Evolutionary conservation across 2,113 vertebrate genomes (phyloP), one percentile per base, ranked within the genome.

Genomic region (Cyrtonyx montezumae): DNA sequence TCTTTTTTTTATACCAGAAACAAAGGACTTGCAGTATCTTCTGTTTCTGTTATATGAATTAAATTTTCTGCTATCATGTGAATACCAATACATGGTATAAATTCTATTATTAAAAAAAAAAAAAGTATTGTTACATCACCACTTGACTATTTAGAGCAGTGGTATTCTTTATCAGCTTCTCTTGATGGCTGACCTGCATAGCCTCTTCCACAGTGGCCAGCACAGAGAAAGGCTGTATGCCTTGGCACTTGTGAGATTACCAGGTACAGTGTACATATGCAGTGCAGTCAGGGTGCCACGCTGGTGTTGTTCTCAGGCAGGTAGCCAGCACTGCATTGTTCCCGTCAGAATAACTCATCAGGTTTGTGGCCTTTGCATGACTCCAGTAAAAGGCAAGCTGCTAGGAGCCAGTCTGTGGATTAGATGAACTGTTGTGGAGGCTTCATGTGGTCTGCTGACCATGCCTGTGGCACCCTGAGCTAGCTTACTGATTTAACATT

Each of bases 241-340:
- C 63, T 74, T 94, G 71, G 90, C 84, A 42, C 55, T 55, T 40
- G 49, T 40, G 15, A 42, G 71, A 37, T 59, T 40, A 74, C 62
- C 82, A 70, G 85, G 30, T 61, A 30, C 0, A n/a, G 8, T 26
- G 43, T n/a, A 66, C 46, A 37, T 74, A 62, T 74, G 85, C 36
- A 61, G 19, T 85, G 45, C 68, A 43, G 68, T 69, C 75, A 43
- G 5, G 55, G 71, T 94, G 88, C 82, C 91, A 67, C 90, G 91
- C 85, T 74, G 59, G 30, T 90, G 93, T 83, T 95, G 85, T 74
- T 76, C 62, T 11, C 82, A 94, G 91, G 88, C 92, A 80, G 79
- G 76, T 67, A 66, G 79, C 88, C 68, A 80, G 93, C 68, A 37
- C 13, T 88, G 59, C 63, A 61, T 88, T 80, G 49, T 51, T 91